Base-by-base conservation (phyloP, 92 coral and sea anemone genomes). In the Ricordea florida region DNA sequence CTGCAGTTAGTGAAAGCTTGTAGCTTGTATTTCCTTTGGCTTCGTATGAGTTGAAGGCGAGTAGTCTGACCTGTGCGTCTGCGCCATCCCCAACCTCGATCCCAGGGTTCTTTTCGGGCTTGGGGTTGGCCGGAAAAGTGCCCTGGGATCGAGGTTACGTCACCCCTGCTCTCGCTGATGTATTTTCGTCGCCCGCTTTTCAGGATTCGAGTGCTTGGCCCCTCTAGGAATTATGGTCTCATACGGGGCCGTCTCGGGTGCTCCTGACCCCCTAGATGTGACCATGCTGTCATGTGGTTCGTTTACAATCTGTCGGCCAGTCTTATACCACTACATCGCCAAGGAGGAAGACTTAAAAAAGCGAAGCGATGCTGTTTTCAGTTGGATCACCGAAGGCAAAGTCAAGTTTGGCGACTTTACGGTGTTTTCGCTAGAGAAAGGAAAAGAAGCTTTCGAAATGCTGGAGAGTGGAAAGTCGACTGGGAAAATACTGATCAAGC, bases 131-230 rank as follows among this genome's bases (percentile, higher is more conserved):
- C n/a, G n/a, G n/a, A n/a, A n/a, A n/a, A n/a, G n/a, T n/a, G n/a
- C n/a, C n/a, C n/a, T n/a, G n/a, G n/a, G n/a, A n/a, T n/a, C n/a
- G n/a, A n/a, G n/a, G n/a, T n/a, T n/a, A n/a, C n/a, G n/a, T n/a
- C n/a, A n/a, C n/a, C n/a, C n/a, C n/a, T n/a, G 52, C 52, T 0
- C 52, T 45, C 13, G 17, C 8, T 15, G 26, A 3, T 6, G 25
- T 18, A 1, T 46, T 16, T 1, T n/a, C 25, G 25, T 48, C 8
- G 13, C 1, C 8, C 26, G 11, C 21, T 21, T 49, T 64, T 28
- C 34, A 87, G 92, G 88, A 4, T 82, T 87, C 35, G 66, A 55
- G 25, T 87, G 92, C 21, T 73, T 87, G 32, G 85, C 85, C 7
- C 5, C 78, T 6, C 83, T 51, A 35, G 89, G 92, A 17, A 77